These are phyloP conservation scores for Verasper variegatus DNA, from an alignment of 2,113 vertebrate species.

Conservation along the genomic window DNA sequence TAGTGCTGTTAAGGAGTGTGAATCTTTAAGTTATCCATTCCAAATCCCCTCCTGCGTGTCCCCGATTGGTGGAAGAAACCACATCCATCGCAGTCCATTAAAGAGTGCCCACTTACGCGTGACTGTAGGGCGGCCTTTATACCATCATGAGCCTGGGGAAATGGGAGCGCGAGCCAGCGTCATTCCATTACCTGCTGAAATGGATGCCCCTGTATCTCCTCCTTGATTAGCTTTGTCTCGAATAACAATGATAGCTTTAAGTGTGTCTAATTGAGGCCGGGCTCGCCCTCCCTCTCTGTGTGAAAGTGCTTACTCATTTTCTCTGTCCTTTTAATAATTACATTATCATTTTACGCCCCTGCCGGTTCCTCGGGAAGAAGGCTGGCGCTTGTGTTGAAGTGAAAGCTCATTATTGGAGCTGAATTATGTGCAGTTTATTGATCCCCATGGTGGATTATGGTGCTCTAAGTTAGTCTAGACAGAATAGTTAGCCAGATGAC, in stretches of 20 bases:
- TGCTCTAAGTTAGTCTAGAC: constrained; percentile 99
- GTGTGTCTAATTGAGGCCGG: constrained; percentile 83
- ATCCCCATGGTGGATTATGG: constrained; percentile 99
- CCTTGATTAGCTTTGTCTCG: constrained; percentile 82
- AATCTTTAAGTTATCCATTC: constrained; percentile 48
- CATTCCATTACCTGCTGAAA: constrained; percentile 79
- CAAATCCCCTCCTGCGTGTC: constrained; percentile 32
- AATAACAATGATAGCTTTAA: constrained; percentile 87
- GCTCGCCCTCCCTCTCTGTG: constrained; percentile 80
- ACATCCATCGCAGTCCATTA: constrained; percentile 70
- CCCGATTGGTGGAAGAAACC: constrained; percentile 54
- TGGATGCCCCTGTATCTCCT: constrained; percentile 80
- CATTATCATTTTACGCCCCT: constrained; percentile 98
- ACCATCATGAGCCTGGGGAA: constrained; percentile 68
- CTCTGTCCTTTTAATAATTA: constrained; percentile 99
- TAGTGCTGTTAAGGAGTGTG: constrained; percentile 37
- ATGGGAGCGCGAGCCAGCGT: constrained; percentile 64
- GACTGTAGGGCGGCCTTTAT: constrained; percentile 68
- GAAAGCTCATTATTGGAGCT: constrained; percentile 99
- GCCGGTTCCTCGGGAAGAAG: constrained; percentile 91
- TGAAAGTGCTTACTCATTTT: constrained; percentile 96
- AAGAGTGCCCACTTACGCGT: constrained; percentile 63
- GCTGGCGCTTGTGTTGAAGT: constrained; percentile 97
- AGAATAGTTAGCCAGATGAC: constrained; percentile 99
- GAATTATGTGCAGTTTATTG: constrained; percentile 99